A percentile compares a stretch with the other conserved stretches of the same genome.
Conservation (phyloP, 2,888 invertebrate genomes). For the Linyphia triangularis region DNA sequence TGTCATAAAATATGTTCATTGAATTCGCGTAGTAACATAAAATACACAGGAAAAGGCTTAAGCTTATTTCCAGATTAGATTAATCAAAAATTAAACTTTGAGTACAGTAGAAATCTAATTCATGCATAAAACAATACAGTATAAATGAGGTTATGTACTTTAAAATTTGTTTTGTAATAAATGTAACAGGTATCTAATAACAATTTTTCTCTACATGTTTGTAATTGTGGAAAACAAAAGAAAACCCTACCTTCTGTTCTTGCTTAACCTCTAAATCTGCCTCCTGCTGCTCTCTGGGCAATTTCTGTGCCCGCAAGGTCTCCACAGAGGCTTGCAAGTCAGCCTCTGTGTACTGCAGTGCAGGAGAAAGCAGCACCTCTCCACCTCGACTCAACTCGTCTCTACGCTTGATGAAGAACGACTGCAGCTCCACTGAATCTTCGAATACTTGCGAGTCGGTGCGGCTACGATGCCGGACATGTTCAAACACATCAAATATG, state of each 20-base stretch:
- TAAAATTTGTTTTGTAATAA: too few relatives aligned
- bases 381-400: constrained; percentile 88
- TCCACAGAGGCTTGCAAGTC: constrained; percentile 89
- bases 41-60: too few relatives aligned
- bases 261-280: constrained; percentile 83
- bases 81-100: too few relatives aligned
- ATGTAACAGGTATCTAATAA: too few relatives aligned
- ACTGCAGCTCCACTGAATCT: constrained; percentile 95
- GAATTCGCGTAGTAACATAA: too few relatives aligned
- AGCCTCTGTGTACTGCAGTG: constrained; percentile 88
- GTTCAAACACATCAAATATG: constrained; percentile 94
- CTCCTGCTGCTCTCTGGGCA: constrained; percentile 83
- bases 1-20: too few relatives aligned
- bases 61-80: too few relatives aligned
- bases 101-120: too few relatives aligned
- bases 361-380: constrained; percentile 90
- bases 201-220: neutral
- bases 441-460: constrained; percentile 96
- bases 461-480: constrained; percentile 90
- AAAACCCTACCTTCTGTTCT: constrained; percentile 47
- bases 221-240: neutral
- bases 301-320: constrained; percentile 87
- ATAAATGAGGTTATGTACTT: too few relatives aligned
- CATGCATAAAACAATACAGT: too few relatives aligned
- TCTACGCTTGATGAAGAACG: constrained; percentile 88